Conservation (phyloP, 2,113 vertebrate species). For the Podiceps cristatus region DNA sequence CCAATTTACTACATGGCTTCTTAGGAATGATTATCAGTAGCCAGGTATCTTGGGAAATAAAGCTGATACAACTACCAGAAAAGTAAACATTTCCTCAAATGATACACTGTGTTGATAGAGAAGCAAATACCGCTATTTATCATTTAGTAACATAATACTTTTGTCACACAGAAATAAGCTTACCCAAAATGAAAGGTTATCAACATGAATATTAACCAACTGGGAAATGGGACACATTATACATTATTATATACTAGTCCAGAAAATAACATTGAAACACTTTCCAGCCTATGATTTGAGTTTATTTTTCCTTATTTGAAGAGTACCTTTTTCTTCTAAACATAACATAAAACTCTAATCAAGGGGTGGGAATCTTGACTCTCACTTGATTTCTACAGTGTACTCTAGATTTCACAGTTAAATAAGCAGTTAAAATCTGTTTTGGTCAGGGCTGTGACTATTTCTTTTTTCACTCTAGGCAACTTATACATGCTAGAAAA, state of each 20-base stretch:
- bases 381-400: neutral
- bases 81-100: neutral
- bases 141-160: neutral
- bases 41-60: neutral
- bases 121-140: neutral
- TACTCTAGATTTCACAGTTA: neutral
- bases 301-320: neutral
- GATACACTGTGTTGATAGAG: neutral
- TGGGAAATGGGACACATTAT: neutral
- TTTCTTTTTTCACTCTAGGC: neutral
- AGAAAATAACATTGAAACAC: neutral
- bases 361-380: neutral
- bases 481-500: neutral
- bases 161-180: neutral
- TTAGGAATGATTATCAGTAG: neutral
- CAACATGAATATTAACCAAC: neutral
- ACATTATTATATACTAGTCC: neutral
- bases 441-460: neutral
- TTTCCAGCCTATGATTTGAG: neutral
- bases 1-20: neutral
- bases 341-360: neutral
- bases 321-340: neutral
- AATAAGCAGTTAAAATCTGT: neutral
- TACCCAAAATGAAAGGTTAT: slow-evolving; percentile 11
- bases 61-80: neutral